Base-by-base conservation (phyloP, 2,888 invertebrate genomes). In the Tribolium freemani region DNA sequence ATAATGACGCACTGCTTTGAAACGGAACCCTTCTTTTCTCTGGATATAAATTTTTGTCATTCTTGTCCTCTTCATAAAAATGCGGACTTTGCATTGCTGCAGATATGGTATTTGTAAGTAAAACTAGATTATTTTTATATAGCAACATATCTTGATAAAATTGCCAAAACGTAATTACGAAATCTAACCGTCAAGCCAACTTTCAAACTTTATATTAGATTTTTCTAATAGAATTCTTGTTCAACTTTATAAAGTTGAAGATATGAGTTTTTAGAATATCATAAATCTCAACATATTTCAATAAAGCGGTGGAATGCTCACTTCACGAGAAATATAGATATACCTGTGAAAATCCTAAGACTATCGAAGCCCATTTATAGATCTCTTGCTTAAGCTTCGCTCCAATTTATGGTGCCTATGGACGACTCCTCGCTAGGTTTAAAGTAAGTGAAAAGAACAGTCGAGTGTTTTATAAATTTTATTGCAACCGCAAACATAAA, bases 221-320 rank as follows among this genome's bases (percentile, higher is more conserved):
- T 51, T 63, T 63, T 63, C 51, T 63, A 63, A 63, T 63, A 48
- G 63, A 63, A 63, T 63, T 63, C 63, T 30, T 61, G 50, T 63
- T 51, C 63, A 63, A 51, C 50, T 63, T 63, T 63, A 63, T 63
- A 63, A 63, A 63, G 63, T 63, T 63, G 48, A 53, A 38, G 64
- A 54, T 64, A 54, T 64, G 64, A 64, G 54, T 64, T 64, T 64
- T 64, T 64, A 64, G 20, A 64, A 53, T 20, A 53, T 54, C 45
- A 64, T 64, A 64, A 64, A 64, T 64, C 64, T 44, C 64, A 54
- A 64, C 64, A 64, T 54, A 64, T 64, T 54, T 64, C 64, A 54
- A 64, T 64, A 64, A 54, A 53, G 64, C 64, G 13, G 20, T 11
- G 26, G 64, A 53, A 64, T 53, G 64, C 54, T 44, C 45, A 51